Percentiles rank a stretch among this genome's conserved stretches.
Conservation (phyloP, 2,888 invertebrate species). For the Deilephila porcellus region DNA sequence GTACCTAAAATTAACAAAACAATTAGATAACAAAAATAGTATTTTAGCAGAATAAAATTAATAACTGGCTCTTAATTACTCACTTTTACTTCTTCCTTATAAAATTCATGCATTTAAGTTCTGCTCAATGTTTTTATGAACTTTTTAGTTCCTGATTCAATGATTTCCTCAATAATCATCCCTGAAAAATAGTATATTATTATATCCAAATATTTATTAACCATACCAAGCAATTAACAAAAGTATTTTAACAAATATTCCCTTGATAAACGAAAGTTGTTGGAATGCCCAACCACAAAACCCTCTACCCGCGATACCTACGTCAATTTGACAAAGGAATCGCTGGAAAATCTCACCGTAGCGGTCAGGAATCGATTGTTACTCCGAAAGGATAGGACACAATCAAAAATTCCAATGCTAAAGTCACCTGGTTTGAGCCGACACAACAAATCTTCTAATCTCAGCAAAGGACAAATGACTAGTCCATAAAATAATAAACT, state of each 20-base stretch:
- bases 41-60: neutral
- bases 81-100: neutral
- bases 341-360: slow-evolving; percentile 34
- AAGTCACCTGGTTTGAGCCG: slow-evolving; percentile 17
- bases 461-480: slow-evolving; percentile 32
- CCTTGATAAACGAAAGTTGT: slow-evolving; percentile 4
- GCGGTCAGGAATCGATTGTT: slow-evolving; percentile 34
- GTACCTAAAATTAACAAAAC: neutral
- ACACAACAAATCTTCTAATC: slow-evolving; percentile 48
- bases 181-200: slow-evolving; percentile 26
- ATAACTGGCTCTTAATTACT: neutral
- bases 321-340: slow-evolving; percentile 35
- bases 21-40: neutral
- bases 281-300: slow-evolving; percentile 31
- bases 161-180: neutral
- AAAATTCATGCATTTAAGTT: neutral
- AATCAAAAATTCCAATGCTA: slow-evolving; percentile 25
- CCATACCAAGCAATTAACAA: neutral
- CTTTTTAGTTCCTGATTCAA: neutral
- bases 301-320: slow-evolving; percentile 36
- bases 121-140: neutral
- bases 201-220: neutral
- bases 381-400: slow-evolving; percentile 31
- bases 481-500: slow-evolving; percentile 28
- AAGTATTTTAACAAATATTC: neutral